These are phyloP conservation scores for Myopa tessellatipennis DNA, from an alignment of 2,888 invertebrate genomes.

Conservation along the genomic window DNA sequence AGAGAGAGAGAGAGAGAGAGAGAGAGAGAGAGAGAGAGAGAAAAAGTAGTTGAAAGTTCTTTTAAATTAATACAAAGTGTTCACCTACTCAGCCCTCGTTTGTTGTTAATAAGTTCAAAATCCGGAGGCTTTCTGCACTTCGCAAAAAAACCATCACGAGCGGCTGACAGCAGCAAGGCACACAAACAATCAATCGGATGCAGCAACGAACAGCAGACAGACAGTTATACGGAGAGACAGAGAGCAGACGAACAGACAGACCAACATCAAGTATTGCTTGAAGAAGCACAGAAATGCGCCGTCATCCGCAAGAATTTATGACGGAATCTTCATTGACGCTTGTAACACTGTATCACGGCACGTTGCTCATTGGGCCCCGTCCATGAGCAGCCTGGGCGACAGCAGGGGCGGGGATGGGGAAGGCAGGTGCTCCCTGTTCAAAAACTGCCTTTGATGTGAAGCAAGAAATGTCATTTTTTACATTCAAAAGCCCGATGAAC, in stretches of 20 bases:
- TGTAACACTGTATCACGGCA: conserved; percentile 58
- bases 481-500: neutral
- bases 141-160: too few relatives aligned
- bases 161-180: neutral
- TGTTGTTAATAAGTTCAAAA: too few relatives aligned
- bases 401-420: neutral
- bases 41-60: neutral
- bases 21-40: neutral
- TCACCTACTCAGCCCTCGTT: too few relatives aligned
- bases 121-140: too few relatives aligned
- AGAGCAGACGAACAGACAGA: conserved; percentile 25
- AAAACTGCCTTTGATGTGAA: conserved; percentile 46
- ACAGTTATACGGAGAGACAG: conserved; percentile 31
- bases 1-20: neutral
- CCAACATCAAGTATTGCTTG: conserved; percentile 37
- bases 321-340: conserved; percentile 66
- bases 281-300: conserved; percentile 50
- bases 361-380: conserved; percentile 16
- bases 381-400: neutral
- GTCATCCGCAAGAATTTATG: conserved; percentile 60
- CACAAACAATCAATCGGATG: neutral
- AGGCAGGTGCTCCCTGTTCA: conserved; percentile 17
- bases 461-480: conserved; percentile 8
- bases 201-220: conserved; percentile 19
- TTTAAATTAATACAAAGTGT: too few relatives aligned